Conservation (phyloP, 2,888 invertebrate species). For the Nomada flava region DNA sequence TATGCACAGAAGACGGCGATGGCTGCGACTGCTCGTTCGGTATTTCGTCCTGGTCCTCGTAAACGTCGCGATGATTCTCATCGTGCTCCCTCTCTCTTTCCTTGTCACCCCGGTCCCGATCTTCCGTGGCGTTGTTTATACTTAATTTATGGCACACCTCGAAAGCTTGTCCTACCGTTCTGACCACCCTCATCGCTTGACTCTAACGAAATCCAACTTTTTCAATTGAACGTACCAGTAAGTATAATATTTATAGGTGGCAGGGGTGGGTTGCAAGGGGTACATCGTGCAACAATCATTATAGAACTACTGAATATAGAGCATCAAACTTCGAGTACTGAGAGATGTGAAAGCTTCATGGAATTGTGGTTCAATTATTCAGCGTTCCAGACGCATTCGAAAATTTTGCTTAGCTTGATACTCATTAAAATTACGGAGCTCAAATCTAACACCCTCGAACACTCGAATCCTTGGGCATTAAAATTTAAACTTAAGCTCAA, state of each 20-base stretch:
- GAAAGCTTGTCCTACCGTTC: constrained; percentile 99
- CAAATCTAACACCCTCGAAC: too few relatives aligned
- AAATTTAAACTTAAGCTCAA: too few relatives aligned
- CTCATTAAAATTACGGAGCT: too few relatives aligned
- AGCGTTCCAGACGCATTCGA: background rate
- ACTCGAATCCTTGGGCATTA: too few relatives aligned
- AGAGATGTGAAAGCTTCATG: background rate
- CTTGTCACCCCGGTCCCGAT: constrained; percentile 79
- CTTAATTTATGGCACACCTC: constrained; percentile 99
- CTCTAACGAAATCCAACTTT: constrained; percentile 87
- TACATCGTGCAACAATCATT: background rate
- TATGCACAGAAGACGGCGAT: constrained; percentile 81
- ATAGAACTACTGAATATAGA: background rate
- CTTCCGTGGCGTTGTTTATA: constrained; percentile 85
- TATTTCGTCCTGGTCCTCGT: constrained; percentile 85
- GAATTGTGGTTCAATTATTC: too few relatives aligned
- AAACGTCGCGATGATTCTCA: constrained; percentile 83
- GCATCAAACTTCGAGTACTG: constrained; percentile 26
- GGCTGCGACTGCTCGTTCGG: constrained; percentile 81
- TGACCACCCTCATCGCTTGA: constrained; percentile 99
- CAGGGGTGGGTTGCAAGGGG: too few relatives aligned
- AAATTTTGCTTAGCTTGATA: background rate
- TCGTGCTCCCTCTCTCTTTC: constrained; percentile 74
- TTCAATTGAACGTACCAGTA: constrained; percentile 42
- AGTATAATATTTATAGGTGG: constrained; percentile 2